These are phyloP conservation scores for Archivesica marissinica DNA, from an alignment of 1,140 invertebrate species.

Conservation along the genomic window DNA sequence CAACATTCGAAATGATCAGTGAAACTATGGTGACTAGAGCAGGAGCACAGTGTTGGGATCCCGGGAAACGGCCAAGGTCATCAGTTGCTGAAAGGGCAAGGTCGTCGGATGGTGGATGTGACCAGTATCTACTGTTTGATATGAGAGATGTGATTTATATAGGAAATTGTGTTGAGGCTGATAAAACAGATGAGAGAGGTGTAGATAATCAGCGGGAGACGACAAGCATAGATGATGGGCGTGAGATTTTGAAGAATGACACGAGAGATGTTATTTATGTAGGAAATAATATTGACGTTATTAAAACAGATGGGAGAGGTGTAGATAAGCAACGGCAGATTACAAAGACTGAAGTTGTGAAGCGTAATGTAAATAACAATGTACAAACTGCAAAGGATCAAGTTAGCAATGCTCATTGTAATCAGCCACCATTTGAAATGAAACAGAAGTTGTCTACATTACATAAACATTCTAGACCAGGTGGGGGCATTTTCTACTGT, in stretches of 20 bases:
- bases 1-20: neutral
- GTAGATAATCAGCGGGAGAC: too few species aligned
- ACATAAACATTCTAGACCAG: slow-evolving; percentile 20
- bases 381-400: too few species aligned
- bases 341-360: too few species aligned
- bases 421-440: too few species aligned
- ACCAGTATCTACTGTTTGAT: slow-evolving; percentile 24
- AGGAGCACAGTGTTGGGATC: too few species aligned
- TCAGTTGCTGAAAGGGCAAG: neutral
- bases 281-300: neutral
- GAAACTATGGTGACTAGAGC: neutral
- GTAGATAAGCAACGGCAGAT: too few species aligned
- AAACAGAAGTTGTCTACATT: neutral
- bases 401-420: too few species aligned
- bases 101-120: neutral
- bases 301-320: neutral
- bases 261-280: slow-evolving; percentile 19
- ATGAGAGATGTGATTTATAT: slow-evolving; percentile 23
- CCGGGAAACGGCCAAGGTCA: neutral
- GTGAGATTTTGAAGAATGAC: too few species aligned
- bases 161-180: neutral
- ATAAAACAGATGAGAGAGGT: neutral
- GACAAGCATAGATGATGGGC: too few species aligned
- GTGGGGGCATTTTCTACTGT: slow-evolving; percentile 7
- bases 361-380: too few species aligned